Conservation (phyloP, 2,113 vertebrate genomes). For the Labeo rohita region DNA sequence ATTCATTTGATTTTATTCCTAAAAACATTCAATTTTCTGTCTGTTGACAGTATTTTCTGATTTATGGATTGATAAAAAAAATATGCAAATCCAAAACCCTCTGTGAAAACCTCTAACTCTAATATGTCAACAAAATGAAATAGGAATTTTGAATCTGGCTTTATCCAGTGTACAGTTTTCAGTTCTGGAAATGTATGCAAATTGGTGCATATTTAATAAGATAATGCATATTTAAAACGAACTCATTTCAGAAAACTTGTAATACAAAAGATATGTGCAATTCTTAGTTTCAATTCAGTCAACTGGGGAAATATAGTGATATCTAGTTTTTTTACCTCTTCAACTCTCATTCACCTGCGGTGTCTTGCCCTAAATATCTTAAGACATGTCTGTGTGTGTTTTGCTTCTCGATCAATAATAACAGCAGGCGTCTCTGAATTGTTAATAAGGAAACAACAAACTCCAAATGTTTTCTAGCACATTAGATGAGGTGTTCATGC, state of each 20-base stretch:
- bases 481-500: constrained; percentile 17
- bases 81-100: neutral
- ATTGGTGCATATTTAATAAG: neutral
- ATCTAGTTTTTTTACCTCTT: neutral
- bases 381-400: neutral
- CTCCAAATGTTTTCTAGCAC: constrained; percentile 17
- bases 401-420: neutral
- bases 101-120: neutral
- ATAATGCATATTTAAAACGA: neutral
- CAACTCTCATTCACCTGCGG: neutral
- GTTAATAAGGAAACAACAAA: constrained; percentile 14
- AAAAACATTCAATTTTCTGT: neutral
- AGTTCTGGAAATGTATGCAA: neutral
- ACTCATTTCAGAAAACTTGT: neutral
- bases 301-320: neutral
- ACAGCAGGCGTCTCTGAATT: neutral
- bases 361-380: neutral
- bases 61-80: neutral
- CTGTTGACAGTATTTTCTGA: neutral
- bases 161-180: neutral
- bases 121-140: neutral
- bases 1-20: neutral
- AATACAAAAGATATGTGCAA: neutral
- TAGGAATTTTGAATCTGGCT: neutral
- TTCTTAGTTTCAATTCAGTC: neutral